Conservation (phyloP, 2,113 vertebrate species). For the Istiophorus platypterus region DNA sequence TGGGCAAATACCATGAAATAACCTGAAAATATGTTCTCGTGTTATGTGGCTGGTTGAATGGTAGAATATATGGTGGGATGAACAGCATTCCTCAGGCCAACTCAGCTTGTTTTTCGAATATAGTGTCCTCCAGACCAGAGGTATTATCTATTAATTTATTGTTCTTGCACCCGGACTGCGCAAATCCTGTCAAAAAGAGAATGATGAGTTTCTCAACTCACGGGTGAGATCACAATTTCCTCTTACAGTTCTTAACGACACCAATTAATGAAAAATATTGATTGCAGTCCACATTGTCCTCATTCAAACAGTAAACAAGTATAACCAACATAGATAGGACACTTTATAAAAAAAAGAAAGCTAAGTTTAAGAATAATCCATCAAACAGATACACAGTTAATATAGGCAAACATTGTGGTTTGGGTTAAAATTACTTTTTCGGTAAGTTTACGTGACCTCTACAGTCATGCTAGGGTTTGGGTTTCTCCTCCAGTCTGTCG, state of each 20-base stretch:
- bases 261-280: not conserved
- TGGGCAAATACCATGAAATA: not conserved
- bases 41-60: not conserved
- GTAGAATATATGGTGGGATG: not conserved
- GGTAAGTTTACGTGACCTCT: too few relatives aligned
- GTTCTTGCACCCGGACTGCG: not conserved
- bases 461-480: too few relatives aligned
- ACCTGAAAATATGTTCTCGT: not conserved
- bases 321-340: not conserved
- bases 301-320: not conserved
- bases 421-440: too few relatives aligned
- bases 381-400: too few relatives aligned
- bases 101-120: not conserved
- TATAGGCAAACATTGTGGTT: too few relatives aligned
- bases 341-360: not conserved
- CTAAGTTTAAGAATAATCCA: not conserved
- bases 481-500: too few relatives aligned
- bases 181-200: not conserved
- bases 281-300: not conserved
- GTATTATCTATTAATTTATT: not conserved
- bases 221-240: not conserved
- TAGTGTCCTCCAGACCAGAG: not conserved
- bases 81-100: not conserved
- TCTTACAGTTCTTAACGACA: not conserved
- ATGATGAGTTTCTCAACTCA: not conserved